Evolutionary conservation across 1,140 invertebrate genomes (phyloP), one percentile per base, ranked within the genome.

Genomic region (Drosophila repleta): DNA sequence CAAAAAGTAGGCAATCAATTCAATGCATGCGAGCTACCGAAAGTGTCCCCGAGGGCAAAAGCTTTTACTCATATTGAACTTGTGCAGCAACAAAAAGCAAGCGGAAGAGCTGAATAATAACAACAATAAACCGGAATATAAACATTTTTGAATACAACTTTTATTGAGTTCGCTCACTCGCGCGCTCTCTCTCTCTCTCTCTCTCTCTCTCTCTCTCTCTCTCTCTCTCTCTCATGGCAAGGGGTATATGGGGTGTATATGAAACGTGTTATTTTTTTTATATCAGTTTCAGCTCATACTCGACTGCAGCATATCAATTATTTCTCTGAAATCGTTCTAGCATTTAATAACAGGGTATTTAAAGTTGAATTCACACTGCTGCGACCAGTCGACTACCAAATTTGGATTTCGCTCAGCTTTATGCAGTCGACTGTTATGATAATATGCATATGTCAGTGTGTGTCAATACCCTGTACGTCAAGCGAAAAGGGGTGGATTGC

Each of bases 1-100:
- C 65, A 56, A 49, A 61, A 68, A 67, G 55, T 61, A 61, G 48
- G 64, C 64, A 68, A 68, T 68, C 64, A 68, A 68, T 68, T 68
- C 51, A 20, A 57, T 37, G 39, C 62, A 64, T 18, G 43, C 53
- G 17, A 58, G 24, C 55, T 18, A 29, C 24, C 62, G n/a, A 49
- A 37, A 53, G 53, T 21, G 26, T 67, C 8, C 35, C 69, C 63
- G 8, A 43, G 13, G 63, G 46, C 37, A 53, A 66, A 72, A 60
- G 63, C 53, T 72, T 58, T 71, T 66, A 64, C 63, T 66, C 55
- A 58, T 58, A 58, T 71, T 32, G 46, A 49, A 71, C 32, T 67
- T 43, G 26, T 20, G 13, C 48, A 56, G n/a, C 18, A 55, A 18
- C 39, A 48, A 10, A 17, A 32, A 63, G 32, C 46, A 52, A 32